Evolutionary conservation across 1,140 invertebrate genomes (phyloP), one percentile per base, ranked within the genome.

Genomic region (Rhagoletis pomonella): DNA sequence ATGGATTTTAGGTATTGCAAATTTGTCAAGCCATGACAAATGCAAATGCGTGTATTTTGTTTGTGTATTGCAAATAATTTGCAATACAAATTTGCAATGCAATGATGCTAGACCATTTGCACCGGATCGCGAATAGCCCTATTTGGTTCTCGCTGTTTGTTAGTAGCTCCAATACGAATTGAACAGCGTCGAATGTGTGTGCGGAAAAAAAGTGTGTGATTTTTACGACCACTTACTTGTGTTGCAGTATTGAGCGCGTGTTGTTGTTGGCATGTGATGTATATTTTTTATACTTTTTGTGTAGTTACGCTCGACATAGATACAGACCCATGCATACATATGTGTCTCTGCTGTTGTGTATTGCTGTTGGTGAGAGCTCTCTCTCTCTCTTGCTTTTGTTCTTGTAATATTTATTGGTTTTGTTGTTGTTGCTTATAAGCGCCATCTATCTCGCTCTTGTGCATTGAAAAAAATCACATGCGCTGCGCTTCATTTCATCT

Each of bases 171-270:
- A 42, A 10, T 19, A 29, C 29, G 44, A 19, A 81, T 81, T 81
- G 73, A 81, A 81, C 47, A 81, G 47, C 73, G 73, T 81, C 73
- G 73, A 81, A 55, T 7, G 9, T 81, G n/a, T 55, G 29, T 29
- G 29, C n/a, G 60, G n/a, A n/a, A 62, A 62, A 55, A 50, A 55
- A 55, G 55, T 58, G 42, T 81, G 73, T 81, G 73, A 81, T 81
- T 81, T 81, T 81, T 81, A 81, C 55, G 73, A n/a, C 47, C 73
- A 81, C 44, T 81, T 81, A 81, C 44, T 81, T 81, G 47, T 81
- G 47, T 81, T 81, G 50, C 10, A 55, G 47, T 81, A 81, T 81
- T 81, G 73, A 50, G 50, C 9, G 9, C 73, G n/a, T 10, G 3
- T 58, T 10, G n/a, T 81, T 81, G 47, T 81, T 81, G 17, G 6